A percentile compares a stretch with the other conserved stretches of the same genome.
phyloP scores from a whole-genome alignment of 2,113 vertebrate genomes.

The Bungarus multicinctus region DNA sequence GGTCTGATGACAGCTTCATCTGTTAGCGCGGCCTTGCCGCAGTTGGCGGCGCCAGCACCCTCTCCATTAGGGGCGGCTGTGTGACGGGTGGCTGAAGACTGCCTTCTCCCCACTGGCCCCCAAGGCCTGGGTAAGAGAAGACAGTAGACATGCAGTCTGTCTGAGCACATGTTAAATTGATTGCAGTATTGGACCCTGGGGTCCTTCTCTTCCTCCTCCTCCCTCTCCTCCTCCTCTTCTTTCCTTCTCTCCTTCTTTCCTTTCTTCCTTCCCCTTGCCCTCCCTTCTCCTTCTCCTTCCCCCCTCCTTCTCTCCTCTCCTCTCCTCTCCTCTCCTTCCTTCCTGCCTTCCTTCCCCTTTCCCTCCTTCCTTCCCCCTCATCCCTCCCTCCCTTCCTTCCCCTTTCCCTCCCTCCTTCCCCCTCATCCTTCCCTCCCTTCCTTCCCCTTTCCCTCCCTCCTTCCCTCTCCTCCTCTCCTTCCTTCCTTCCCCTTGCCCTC shows the following conservation, averaged over 20 bases:
- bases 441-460: constrained; percentile 60
- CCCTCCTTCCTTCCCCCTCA: too few species aligned
- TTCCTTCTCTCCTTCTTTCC: too few species aligned
- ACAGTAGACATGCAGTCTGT: constrained; percentile 91
- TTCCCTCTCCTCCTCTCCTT: too few species aligned
- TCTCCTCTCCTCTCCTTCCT: neutral
- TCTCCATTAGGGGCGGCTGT: constrained; percentile 75
- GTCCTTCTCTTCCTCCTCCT: too few species aligned
- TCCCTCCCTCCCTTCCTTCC: too few species aligned
- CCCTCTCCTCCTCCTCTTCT: too few species aligned
- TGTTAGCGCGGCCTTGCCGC: constrained; percentile 64
- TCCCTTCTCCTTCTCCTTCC: neutral
- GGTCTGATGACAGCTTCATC: constrained; percentile 73
- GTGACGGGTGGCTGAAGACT: constrained; percentile 55
- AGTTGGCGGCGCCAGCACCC: constrained; percentile 79
- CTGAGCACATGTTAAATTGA: constrained; percentile 83
- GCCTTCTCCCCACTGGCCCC: constrained; percentile 30
- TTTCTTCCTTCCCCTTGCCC: too few species aligned
- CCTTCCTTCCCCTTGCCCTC: too few species aligned
- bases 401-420: too few species aligned
- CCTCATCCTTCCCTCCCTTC: too few species aligned
- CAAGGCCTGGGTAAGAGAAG: constrained; percentile 82
- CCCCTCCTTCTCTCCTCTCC: constrained; percentile 58
- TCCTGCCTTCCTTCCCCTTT: too few species aligned
- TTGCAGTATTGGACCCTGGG: constrained; percentile 74